Evolutionary conservation across 2,797 vertebrate genomes (phyloP), one percentile per base, ranked within the genome.

Genomic region (Lepus townsendii): DNA sequence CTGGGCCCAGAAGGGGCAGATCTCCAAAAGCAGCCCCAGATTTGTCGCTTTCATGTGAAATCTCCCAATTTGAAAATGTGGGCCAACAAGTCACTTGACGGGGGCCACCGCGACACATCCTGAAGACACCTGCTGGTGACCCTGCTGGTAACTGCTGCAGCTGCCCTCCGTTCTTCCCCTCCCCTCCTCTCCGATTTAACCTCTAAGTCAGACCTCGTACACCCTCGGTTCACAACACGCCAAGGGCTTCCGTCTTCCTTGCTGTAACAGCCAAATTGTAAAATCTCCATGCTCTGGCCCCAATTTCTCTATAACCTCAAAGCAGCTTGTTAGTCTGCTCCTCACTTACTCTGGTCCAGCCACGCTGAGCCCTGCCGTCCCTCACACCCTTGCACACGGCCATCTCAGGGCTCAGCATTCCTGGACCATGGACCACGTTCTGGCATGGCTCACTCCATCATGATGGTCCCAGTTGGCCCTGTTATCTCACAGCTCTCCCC

Each of bases 361-460:
- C 68, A 2, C 65, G 30, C 35, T 0, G 69, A 63, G 50, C 17
- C 50, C 30, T 0, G 1, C 0, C 7, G 4, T 3, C 7, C 13
- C 50, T 54, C 5, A 19, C 60, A 50, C 26, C 26, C 60, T 54
- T 68, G 42, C 2, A 11, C 1, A 0, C 1, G 7, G 17, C 63
- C 4, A 5, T 4, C 57, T 35, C 38, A 38, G 77, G 66, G 24
- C 30, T 57, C 54, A n/a, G 52, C n/a, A 16, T 12, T 17, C 20
- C 26, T 7, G 14, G 2, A 0, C 2, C 71, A 66, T 30, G 69
- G 35, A n/a, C 35, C 52, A 16, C 32, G 2, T n/a, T 22, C 65
- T 2, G 0, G 12, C 3, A 22, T 0, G 2, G 10, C 42, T 87
- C 42, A 0, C 4, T 30, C 0, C 0, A 6, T 1, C 12, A 82